Evolutionary conservation across 2,888 invertebrate genomes (phyloP).

Genomic region (Polymixis flavicincta): DNA sequence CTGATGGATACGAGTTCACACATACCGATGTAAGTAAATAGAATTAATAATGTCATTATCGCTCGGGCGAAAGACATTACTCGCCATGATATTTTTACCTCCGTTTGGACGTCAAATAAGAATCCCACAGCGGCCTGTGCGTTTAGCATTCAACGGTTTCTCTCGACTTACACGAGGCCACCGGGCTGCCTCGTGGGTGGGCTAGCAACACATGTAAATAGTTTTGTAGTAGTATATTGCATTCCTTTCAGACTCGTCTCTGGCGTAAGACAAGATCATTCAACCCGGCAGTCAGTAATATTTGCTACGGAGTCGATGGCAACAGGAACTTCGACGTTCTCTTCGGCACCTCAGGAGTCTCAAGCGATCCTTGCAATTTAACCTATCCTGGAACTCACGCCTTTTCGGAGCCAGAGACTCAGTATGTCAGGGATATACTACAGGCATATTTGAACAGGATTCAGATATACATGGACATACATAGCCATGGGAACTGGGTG

Average conservation of each 20-base stretch:
- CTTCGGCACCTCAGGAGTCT: constrained; percentile 90
- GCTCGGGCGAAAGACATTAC: background rate
- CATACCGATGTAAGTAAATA: constrained; percentile 88
- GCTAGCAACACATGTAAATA: background rate
- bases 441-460: constrained; percentile 81
- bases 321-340: constrained; percentile 93
- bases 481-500: constrained; percentile 92
- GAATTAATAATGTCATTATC: no score
- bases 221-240: background rate
- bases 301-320: constrained; percentile 92
- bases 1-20: constrained; percentile 93
- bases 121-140: background rate
- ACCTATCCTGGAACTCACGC: constrained; percentile 90
- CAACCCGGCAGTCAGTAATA: constrained; percentile 68
- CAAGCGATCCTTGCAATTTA: constrained; percentile 88
- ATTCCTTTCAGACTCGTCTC: constrained; percentile 84
- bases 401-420: constrained; percentile 92
- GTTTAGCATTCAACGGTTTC: background rate
- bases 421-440: constrained; percentile 90
- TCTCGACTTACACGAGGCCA: no score
- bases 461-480: constrained; percentile 92
- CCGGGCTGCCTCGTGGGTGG: no score
- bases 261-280: constrained; percentile 92
- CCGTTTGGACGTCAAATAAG: no score
- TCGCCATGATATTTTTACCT: no score